These are phyloP conservation scores for Lethrus apterus DNA, from an alignment of 1,140 invertebrate species.

Conservation along the genomic window DNA sequence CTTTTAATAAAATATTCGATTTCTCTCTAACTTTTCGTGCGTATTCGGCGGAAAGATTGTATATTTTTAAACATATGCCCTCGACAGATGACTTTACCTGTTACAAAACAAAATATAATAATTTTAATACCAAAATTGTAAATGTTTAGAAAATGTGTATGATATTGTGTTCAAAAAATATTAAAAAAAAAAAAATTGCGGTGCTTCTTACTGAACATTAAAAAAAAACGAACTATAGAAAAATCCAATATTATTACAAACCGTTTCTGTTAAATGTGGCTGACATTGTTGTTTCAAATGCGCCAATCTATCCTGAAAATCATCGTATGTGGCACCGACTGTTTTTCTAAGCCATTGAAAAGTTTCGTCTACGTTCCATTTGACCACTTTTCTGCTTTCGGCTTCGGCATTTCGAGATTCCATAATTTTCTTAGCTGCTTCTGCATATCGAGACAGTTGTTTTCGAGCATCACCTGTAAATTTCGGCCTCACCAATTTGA, in stretches of 20 bases:
- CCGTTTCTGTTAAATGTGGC: constrained; percentile 88
- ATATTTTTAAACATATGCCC: constrained; percentile 92
- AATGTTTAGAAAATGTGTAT: no score
- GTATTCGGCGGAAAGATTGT: constrained; percentile 85
- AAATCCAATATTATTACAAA: constrained; percentile 18
- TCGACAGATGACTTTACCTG: constrained; percentile 82
- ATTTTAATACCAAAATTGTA: no score
- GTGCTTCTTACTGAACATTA: no score
- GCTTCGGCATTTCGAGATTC: constrained; percentile 86
- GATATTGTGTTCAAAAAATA: no score
- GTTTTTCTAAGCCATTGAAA: constrained; percentile 92
- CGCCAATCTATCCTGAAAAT: constrained; percentile 76
- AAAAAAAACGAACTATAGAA: no score
- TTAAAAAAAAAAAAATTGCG: no score
- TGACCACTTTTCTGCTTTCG: constrained; percentile 92
- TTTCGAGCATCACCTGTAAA: constrained; percentile 94
- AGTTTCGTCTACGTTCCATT: constrained; percentile 97
- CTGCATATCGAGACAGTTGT: constrained; percentile 89
- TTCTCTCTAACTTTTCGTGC: constrained; percentile 85
- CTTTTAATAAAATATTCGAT: constrained; percentile 76
- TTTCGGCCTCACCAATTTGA: constrained; percentile 90
- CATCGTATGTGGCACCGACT: constrained; percentile 92
- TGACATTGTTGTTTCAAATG: constrained; percentile 84
- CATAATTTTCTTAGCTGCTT: constrained; percentile 95
- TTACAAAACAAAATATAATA: constrained; percentile 6